Conservation (phyloP, 2,888 invertebrate species). For the Panorpa germanica region DNA sequence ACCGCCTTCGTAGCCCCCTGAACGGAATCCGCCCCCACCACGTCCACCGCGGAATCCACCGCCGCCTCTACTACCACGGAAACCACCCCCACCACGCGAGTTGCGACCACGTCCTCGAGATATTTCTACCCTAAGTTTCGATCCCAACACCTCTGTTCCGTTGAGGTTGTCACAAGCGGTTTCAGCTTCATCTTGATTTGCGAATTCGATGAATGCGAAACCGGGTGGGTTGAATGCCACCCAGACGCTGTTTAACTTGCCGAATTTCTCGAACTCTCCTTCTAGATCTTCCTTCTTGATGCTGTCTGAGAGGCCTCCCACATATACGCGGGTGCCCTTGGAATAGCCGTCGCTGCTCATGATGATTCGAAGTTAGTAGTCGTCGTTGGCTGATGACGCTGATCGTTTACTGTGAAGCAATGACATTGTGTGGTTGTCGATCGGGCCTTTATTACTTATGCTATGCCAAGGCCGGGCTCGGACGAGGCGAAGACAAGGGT, state of each 20-base stretch:
- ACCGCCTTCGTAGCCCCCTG: constrained; percentile 18
- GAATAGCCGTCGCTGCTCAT: too few relatives aligned
- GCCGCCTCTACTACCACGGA: constrained; percentile 25
- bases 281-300: constrained; percentile 74
- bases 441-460: too few relatives aligned
- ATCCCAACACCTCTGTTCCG: constrained; percentile 61
- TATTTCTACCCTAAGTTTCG: constrained; percentile 62
- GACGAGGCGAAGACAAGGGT: too few relatives aligned
- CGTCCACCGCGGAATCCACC: constrained; percentile 25
- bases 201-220: constrained; percentile 74
- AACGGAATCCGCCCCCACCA: constrained; percentile 19
- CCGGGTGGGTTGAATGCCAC: constrained; percentile 75
- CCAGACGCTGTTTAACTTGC: constrained; percentile 69
- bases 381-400: too few relatives aligned
- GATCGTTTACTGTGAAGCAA: too few relatives aligned
- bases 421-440: too few relatives aligned
- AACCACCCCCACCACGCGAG: constrained; percentile 28
- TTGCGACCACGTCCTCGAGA: constrained; percentile 51
- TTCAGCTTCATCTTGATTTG: constrained; percentile 61
- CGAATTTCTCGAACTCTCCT: constrained; percentile 65
- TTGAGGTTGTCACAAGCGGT: constrained; percentile 67
- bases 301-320: constrained; percentile 61
- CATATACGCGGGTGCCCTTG: constrained; percentile 52
- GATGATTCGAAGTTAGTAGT: too few relatives aligned
- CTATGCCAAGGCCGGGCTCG: too few relatives aligned